Evolutionary conservation across 2,888 invertebrate species (phyloP).

Genomic region (Rhorus exstirpatorius): DNA sequence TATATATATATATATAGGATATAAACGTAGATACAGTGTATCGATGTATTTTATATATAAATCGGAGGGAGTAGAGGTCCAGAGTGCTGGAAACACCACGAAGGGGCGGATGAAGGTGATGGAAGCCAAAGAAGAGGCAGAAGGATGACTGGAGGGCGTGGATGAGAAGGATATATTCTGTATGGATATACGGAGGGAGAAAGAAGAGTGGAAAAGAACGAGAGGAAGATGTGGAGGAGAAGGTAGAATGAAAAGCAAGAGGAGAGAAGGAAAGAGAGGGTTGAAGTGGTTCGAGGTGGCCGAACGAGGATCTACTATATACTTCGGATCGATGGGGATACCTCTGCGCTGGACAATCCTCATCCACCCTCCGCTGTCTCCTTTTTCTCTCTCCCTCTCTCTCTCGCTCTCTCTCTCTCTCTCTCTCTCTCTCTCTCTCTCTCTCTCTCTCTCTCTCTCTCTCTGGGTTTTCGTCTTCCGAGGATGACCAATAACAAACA

Average conservation of each 20-base stretch:
- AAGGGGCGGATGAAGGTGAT: conserved; percentile 40
- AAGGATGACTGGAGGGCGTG: conserved; percentile 53
- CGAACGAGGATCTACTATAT: conserved; percentile 79
- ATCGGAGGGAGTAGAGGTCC: conserved; percentile 17
- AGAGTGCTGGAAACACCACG: conserved; percentile 10
- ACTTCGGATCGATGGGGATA: conserved; percentile 81
- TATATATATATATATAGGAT: neutral
- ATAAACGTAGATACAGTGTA: no score
- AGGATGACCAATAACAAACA: conserved; percentile 86
- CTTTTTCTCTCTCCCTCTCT: conserved; percentile 27
- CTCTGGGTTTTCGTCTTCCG: conserved; percentile 74
- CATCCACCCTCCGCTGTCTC: conserved; percentile 33
- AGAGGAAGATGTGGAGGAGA: conserved; percentile 66
- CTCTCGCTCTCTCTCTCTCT: conserved; percentile 28
- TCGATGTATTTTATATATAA: conserved; percentile 16
- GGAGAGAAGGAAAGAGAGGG: conserved; percentile 71
- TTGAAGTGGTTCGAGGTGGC: conserved; percentile 65
- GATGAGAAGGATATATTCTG: conserved; percentile 59
- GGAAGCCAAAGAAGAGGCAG: conserved; percentile 50
- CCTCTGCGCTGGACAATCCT: conserved; percentile 81
- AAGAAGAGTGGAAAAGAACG: conserved; percentile 48
- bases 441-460: conserved; percentile 31
- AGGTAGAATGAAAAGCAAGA: conserved; percentile 64
- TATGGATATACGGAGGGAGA: conserved; percentile 39
- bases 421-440: conserved; percentile 25